Evolutionary conservation across 2,888 invertebrate genomes (phyloP).

Genomic region (Yponomeuta cagnagella): DNA sequence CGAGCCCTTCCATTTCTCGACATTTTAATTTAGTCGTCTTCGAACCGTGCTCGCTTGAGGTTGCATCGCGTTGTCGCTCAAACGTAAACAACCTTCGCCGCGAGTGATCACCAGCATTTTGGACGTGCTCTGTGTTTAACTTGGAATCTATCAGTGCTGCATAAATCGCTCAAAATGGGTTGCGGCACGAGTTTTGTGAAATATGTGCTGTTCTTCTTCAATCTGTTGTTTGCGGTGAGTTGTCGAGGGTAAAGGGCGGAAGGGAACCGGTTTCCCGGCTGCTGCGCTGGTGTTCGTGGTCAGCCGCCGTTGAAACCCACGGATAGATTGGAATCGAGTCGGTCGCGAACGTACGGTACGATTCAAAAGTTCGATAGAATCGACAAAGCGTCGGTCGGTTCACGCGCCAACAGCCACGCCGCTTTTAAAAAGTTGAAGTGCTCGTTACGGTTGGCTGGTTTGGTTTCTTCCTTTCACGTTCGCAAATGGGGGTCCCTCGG

Average conservation of each 20-base stretch:
- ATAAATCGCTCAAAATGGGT: conserved; percentile 69
- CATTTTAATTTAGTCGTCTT: conserved; percentile 40
- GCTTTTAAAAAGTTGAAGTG: background rate
- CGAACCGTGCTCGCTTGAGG: conserved; percentile 30
- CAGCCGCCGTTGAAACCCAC: conserved; percentile 43
- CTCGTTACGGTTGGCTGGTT: background rate
- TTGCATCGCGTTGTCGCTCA: conserved; percentile 22
- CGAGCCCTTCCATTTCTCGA: conserved; percentile 17
- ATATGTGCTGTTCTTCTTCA: conserved; percentile 88
- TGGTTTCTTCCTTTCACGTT: background rate
- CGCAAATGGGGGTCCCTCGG: background rate
- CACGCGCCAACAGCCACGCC: conserved; percentile 1
- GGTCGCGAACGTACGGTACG: background rate
- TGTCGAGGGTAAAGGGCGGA: conserved; percentile 43
- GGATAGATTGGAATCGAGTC: conserved; percentile 11
- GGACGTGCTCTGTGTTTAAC: conserved; percentile 56
- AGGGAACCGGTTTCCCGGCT: conserved; percentile 46
- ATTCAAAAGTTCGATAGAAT: conserved; percentile 1
- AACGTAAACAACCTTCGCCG: conserved; percentile 43
- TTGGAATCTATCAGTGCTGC: conserved; percentile 32
- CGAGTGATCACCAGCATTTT: conserved; percentile 49
- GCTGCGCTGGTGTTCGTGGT: conserved; percentile 31
- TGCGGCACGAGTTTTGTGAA: conserved; percentile 86
- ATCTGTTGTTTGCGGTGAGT: conserved; percentile 86
- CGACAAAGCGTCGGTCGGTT: background rate